These are phyloP conservation scores for Egretta garzetta DNA, from an alignment of 2,113 vertebrate genomes.

Conservation along the genomic window DNA sequence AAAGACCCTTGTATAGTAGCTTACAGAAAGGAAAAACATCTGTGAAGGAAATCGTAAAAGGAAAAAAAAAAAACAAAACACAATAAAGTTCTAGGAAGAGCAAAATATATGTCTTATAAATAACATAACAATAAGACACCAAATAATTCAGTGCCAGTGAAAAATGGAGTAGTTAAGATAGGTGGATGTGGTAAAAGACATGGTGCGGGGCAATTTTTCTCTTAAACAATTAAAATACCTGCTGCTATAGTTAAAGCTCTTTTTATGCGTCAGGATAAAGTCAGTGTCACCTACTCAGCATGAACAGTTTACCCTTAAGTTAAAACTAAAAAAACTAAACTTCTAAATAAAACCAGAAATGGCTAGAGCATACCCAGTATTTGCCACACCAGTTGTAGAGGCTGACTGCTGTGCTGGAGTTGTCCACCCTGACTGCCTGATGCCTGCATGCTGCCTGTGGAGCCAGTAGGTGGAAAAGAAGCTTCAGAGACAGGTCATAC, in stretches of 20 bases:
- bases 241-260: background rate
- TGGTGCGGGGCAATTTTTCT: background rate
- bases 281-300: background rate
- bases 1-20: background rate
- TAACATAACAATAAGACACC: background rate
- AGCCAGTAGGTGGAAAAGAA: background rate
- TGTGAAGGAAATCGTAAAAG: background rate
- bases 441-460: background rate
- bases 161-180: background rate
- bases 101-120: background rate
- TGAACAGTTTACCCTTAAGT: background rate
- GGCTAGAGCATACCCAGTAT: accelerated
- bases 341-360: background rate
- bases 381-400: background rate
- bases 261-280: background rate
- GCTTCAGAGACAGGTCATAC: background rate
- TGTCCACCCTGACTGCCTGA: accelerated
- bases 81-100: background rate
- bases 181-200: background rate
- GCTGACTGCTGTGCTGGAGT: background rate
- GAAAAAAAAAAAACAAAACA: background rate
- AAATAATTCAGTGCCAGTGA: background rate
- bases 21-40: background rate
- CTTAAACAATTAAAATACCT: background rate
- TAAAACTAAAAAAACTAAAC: background rate